Evolutionary conservation across 2,797 vertebrate species (phyloP).

Genomic region (Lepidocolaptes lacrymiger): DNA sequence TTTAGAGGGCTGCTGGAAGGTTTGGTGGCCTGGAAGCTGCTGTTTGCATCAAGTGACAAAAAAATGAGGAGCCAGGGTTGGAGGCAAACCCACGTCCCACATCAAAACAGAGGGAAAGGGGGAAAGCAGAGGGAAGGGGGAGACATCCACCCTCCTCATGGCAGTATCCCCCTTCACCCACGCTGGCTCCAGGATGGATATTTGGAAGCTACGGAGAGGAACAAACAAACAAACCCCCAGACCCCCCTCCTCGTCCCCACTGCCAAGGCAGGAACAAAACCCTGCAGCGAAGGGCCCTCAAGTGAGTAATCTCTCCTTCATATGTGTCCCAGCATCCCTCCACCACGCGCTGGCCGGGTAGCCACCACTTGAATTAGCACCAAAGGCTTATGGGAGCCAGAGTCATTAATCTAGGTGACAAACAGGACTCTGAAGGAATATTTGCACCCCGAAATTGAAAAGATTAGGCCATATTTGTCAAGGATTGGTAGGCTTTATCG

Average conservation of each 20-base stretch:
- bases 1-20: not conserved
- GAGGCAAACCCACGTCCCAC: fast-evolving
- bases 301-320: constrained; percentile 85
- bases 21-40: not conserved
- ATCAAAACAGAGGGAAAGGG: not conserved
- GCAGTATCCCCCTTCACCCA: fast-evolving
- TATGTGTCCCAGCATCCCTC: constrained; percentile 86
- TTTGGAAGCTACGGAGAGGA: not conserved
- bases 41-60: fast-evolving
- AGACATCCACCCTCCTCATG: fast-evolving
- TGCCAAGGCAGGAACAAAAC: not conserved
- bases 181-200: fast-evolving
- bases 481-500: constrained; percentile 95
- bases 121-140: not conserved
- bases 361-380: constrained; percentile 99
- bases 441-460: constrained; percentile 99
- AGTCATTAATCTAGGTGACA: constrained; percentile 99
- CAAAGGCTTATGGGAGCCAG: constrained; percentile 97
- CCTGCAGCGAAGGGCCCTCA: constrained; percentile 60
- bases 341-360: constrained; percentile 82
- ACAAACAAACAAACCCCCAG: not conserved
- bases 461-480: constrained; percentile 99
- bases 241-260: not conserved
- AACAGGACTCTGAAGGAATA: constrained; percentile 99
- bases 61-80: fast-evolving